A percentile compares a stretch with the other conserved stretches of the same genome.
These are phyloP conservation scores for Phortica variegata DNA, from an alignment of 1,140 invertebrate species.

Conservation along the genomic window DNA sequence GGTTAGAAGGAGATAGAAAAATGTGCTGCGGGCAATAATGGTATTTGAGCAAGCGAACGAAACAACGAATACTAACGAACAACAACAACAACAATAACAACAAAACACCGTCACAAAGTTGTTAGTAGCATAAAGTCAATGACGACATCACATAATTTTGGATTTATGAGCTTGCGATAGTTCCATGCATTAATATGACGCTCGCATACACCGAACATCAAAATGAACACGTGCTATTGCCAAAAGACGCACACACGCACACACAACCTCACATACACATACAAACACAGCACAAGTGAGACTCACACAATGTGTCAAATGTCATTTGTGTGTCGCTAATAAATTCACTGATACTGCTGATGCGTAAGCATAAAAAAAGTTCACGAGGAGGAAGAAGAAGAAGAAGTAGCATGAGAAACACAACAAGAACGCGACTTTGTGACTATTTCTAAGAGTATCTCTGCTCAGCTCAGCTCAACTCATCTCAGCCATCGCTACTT, in stretches of 20 bases:
- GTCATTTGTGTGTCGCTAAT: constrained; percentile 52
- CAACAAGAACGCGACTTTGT: too few species aligned
- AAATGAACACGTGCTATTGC: constrained; percentile 41
- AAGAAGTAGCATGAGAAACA: not conserved
- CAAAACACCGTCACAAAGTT: too few species aligned
- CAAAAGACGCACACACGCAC: constrained; percentile 6
- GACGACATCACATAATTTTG: too few species aligned
- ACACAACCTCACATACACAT: constrained; percentile 6
- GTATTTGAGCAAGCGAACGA: too few species aligned
- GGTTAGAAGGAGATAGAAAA: too few species aligned
- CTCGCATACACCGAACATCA: constrained; percentile 13
- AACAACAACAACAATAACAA: too few species aligned
- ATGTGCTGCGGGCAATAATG: too few species aligned
- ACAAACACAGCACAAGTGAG: constrained; percentile 17
- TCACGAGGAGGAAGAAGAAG: not conserved
- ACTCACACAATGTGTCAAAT: constrained; percentile 50
- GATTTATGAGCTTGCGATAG: constrained; percentile 45
- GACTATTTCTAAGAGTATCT: too few species aligned
- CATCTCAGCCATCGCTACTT: constrained; percentile 1
- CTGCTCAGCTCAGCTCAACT: not conserved
- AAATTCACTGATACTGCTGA: constrained; percentile 37
- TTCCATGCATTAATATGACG: constrained; percentile 23
- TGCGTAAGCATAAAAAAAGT: not conserved
- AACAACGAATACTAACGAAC: too few species aligned
- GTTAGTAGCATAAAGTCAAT: too few species aligned